Base-by-base conservation (phyloP, 2,113 vertebrate genomes). In the Fulmarus glacialis region DNA sequence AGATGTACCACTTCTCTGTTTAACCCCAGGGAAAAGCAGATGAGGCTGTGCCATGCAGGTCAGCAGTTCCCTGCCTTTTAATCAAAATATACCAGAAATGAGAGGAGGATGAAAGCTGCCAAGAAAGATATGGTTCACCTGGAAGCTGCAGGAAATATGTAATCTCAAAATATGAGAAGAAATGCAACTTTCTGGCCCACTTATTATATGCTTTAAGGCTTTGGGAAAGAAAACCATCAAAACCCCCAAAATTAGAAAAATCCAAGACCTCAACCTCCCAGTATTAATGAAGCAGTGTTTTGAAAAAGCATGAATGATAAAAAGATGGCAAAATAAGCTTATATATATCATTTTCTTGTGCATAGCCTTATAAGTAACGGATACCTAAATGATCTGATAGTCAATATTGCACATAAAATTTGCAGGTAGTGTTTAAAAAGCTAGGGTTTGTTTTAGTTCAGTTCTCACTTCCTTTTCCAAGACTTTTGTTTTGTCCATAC, bases 161-260 rank as follows among this genome's bases (percentile, higher is more conserved):
- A 0, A 22, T 40, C 12, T 71, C 20, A 59, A 89, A 93, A 43
- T 55, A 27, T 7, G 8, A 38, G 18, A 59, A 73, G 6, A 63
- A 71, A 87, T 29, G 8, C 12, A 40, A 4, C 2, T 66, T 89
- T 73, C 32, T 73, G 7, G 0, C 11, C 4, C 6, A 19, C 26
- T 45, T 15, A 45, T 45, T 21, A 4, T 30, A 40, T 0, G 0
- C 15, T 62, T 2, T 62, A 47, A 52, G 6, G 6, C 11, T 72
- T 47, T 52, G 30, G 13, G 20, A 36, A 38, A 30, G 11, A 80
- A 89, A 74, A 62, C 1, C 22, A n/a, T 42, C 21, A 45, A 63
- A 85, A 4, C 3, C 1, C 4, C 2, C 1, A 30, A 50, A 56
- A 23, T 4, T 1, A 21, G 23, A 43, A 82, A 85, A 90, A 13